Base-by-base conservation (phyloP, 2,888 invertebrate genomes). In the Nezara viridula region DNA sequence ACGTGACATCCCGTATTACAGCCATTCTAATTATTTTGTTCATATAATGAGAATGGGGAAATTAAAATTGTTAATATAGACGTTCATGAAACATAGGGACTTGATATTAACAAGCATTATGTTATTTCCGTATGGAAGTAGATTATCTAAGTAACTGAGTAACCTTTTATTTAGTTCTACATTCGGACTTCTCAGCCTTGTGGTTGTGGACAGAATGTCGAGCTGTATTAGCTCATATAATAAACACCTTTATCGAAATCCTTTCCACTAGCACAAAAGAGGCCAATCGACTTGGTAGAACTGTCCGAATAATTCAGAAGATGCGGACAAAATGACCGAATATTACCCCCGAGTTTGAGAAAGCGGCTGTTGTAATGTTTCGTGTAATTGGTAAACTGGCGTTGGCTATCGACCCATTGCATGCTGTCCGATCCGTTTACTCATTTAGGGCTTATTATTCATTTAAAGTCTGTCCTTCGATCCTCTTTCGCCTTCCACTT, bases 371-470 rank as follows among this genome's bases (percentile, higher is more conserved):
- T 73, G 66, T 73, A 47, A 81, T 81, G 44, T 81, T 81, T 81
- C 44, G 14, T 81, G 81, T 81, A 81, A 40, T 81, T 44, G 81
- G n/a, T 81, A 81, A 81, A 81, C 81, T 47, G 81, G 40, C 44
- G 81, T 81, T 81, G 44, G 44, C 37, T n/a, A 81, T 81, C 81
- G 81, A 81, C 44, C 81, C 14, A n/a, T 81, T n/a, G 52, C 86
- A 86, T 86, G 86, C 40, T 6, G 21, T 37, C 86, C 52, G 55
- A 16, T 24, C 52, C 32, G 40, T 55, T 86, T 86, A 86, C n/a
- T 86, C 86, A 86, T 86, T 86, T 86, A 86, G 86, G 4, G 55
- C 86, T 86, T 37, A n/a, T 86, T 55, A 86, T 86, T 86, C 50
- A 86, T 86, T 86, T 55, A 86, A 21, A 24, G 50, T 32, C 37